A percentile compares a stretch with the other conserved stretches of the same genome.
phyloP scores from a whole-genome alignment of 2,113 vertebrate genomes.

The Poeciliopsis occidentalis region DNA sequence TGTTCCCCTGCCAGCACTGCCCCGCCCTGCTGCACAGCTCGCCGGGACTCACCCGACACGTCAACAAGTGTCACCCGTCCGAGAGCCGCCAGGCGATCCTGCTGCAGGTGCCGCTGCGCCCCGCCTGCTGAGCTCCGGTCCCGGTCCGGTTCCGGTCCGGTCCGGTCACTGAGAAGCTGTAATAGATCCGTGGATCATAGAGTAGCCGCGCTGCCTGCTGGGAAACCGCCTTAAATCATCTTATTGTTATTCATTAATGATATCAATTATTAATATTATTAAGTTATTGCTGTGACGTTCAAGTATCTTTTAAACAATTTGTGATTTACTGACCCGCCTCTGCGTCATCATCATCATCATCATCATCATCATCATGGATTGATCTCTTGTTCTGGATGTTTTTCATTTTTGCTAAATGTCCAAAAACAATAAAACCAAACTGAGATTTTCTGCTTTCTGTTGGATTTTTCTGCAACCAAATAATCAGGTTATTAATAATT shows the following conservation, averaged over 20 bases:
- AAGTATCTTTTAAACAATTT: constrained; percentile 69
- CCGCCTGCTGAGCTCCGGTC: constrained; percentile 86
- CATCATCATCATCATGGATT: constrained; percentile 24
- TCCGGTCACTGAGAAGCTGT: constrained; percentile 84
- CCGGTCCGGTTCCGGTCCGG: neutral
- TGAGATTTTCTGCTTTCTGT: constrained; percentile 10
- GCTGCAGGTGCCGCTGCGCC: constrained; percentile 96
- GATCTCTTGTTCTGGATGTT: constrained; percentile 89
- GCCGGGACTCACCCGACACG: constrained; percentile 97
- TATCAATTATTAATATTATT: constrained; percentile 86
- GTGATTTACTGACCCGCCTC: constrained; percentile 72
- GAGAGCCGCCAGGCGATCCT: constrained; percentile 98
- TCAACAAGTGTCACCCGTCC: constrained; percentile 99
- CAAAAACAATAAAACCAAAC: constrained; percentile 88
- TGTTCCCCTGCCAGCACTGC: constrained; percentile 99
- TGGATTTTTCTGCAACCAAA: neutral
- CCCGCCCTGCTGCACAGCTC: constrained; percentile 99
- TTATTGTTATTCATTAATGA: constrained; percentile 75
- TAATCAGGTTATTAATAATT: too few relatives aligned
- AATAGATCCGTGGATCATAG: constrained; percentile 88
- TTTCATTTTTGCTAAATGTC: constrained; percentile 93
- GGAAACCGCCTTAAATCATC: constrained; percentile 86
- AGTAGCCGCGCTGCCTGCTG: constrained; percentile 89
- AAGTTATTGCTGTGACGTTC: constrained; percentile 85
- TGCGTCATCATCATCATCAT: neutral